Percentiles rank a stretch among this genome's conserved stretches.
Conservation (phyloP, 2,888 invertebrate genomes). For the Frankliniella intonsa region DNA sequence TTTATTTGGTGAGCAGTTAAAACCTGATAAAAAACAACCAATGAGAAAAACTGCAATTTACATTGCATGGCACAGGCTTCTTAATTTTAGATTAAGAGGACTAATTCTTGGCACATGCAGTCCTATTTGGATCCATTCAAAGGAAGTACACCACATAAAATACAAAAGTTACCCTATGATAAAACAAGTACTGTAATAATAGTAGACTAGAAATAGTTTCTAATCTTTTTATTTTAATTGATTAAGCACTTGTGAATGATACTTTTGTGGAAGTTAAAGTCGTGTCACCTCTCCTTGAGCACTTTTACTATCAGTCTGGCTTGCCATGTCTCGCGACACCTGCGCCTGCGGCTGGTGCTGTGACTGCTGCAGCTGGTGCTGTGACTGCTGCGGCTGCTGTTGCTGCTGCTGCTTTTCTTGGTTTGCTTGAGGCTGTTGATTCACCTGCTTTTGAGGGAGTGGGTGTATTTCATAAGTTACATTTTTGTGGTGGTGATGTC, state of each 20-base stretch:
- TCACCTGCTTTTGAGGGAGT: not conserved
- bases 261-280: slow-evolving; percentile 39
- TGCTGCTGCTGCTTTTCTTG: slow-evolving; percentile 34
- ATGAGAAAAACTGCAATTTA: too few relatives aligned
- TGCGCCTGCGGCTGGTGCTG: slow-evolving; percentile 27
- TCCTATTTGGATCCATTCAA: too few relatives aligned
- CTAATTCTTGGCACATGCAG: too few relatives aligned
- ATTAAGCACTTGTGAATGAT: not conserved
- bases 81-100: too few relatives aligned
- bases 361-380: slow-evolving; percentile 34
- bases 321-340: slow-evolving; percentile 40
- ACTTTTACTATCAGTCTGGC: slow-evolving; percentile 41
- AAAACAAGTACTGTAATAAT: not conserved
- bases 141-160: too few relatives aligned
- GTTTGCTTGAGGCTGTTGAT: not conserved
- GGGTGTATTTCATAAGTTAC: slow-evolving; percentile 5
- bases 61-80: too few relatives aligned
- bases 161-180: too few relatives aligned
- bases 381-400: not conserved
- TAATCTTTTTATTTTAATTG: not conserved
- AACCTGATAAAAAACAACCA: too few relatives aligned
- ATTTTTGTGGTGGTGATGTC: not conserved
- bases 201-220: not conserved
- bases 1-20: too few relatives aligned
- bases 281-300: slow-evolving; percentile 41